phyloP scores from a whole-genome alignment of 2,113 vertebrate genomes.

The Ellobius talpinus region DNA sequence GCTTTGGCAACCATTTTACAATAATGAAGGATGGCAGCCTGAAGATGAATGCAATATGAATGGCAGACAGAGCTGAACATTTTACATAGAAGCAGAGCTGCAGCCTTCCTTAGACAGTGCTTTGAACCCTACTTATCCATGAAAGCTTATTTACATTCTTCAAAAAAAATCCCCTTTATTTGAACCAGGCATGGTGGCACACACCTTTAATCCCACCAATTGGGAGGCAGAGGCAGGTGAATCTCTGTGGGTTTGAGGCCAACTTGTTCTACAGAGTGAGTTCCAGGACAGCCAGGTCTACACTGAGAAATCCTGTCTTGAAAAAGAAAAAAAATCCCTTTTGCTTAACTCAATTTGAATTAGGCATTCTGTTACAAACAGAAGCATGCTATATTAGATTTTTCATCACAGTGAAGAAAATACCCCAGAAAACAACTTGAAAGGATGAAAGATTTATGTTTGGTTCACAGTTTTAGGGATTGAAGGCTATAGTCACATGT shows the following conservation, averaged over 20 bases:
- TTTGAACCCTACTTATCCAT: neutral
- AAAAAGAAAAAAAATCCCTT: neutral
- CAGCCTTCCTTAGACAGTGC: neutral
- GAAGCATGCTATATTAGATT: neutral
- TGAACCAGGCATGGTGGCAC: neutral
- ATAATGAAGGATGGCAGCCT: neutral
- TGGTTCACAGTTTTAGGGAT: neutral
- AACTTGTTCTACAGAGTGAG: neutral
- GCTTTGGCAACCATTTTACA: conserved; percentile 48
- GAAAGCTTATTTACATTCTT: conserved; percentile 2
- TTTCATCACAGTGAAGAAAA: neutral
- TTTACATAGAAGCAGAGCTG: neutral
- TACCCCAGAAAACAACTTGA: neutral
- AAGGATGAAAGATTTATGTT: neutral
- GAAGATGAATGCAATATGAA: conserved; percentile 8
- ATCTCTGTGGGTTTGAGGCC: neutral
- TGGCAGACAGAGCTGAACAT: neutral
- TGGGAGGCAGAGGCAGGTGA: neutral
- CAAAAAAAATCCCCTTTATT: neutral
- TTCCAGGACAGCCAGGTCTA: neutral
- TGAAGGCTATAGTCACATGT: neutral
- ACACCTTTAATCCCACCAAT: neutral
- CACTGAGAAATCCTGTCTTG: neutral
- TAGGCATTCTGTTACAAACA: neutral
- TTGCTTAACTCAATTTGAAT: conserved; percentile 21